Percentiles rank a stretch among this genome's conserved stretches.
These are phyloP conservation scores for Sepioteuthis lessoniana DNA, from an alignment of 2,888 invertebrate species.

Conservation along the genomic window DNA sequence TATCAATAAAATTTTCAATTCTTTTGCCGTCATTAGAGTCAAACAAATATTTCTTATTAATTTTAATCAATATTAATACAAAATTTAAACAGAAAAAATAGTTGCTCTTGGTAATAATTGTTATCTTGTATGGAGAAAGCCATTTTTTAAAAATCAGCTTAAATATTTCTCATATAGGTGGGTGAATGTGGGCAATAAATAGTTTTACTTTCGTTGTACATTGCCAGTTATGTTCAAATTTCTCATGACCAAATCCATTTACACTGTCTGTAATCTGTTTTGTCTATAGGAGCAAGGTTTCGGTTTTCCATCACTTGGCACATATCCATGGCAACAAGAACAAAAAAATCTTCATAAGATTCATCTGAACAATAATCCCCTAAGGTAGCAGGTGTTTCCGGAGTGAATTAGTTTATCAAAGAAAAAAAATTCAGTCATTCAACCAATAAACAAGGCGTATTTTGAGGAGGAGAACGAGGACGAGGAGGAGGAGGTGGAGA, in stretches of 20 bases:
- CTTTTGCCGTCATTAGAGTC: no score
- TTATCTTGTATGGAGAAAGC: no score
- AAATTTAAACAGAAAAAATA: no score
- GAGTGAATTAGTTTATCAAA: background rate
- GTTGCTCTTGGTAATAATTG: no score
- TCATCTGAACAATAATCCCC: slow-evolving; percentile 5
- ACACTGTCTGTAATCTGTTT: background rate
- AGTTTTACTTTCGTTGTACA: background rate
- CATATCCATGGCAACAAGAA: background rate
- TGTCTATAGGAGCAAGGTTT: background rate
- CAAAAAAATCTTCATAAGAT: background rate
- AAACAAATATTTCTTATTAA: no score
- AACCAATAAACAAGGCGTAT: background rate
- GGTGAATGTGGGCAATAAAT: background rate
- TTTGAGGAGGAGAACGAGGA: background rate
- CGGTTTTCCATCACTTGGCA: slow-evolving; percentile 16
- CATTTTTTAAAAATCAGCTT: no score
- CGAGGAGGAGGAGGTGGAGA: no score
- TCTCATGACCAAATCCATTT: background rate
- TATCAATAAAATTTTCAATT: no score
- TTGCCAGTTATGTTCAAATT: background rate
- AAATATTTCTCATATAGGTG: no score
- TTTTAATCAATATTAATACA: no score
- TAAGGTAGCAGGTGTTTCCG: background rate
- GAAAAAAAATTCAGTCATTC: background rate